Conservation (phyloP, 1,140 invertebrate genomes). For the Diuraphis noxia region DNA sequence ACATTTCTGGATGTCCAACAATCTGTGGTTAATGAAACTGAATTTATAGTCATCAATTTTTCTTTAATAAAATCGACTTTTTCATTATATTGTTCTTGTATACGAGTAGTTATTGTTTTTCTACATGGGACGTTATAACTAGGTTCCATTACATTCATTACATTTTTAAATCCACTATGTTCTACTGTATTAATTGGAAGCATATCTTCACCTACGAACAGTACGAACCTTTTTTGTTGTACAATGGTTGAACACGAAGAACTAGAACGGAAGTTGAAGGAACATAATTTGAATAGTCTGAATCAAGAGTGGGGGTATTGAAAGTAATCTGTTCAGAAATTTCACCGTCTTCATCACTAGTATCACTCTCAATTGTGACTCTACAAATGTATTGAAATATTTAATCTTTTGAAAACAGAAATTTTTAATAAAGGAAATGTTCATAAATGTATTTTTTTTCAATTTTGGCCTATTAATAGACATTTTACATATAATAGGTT, state of each 20-base stretch:
- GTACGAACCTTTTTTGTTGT: not conserved
- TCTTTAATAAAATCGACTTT: constrained; percentile 20
- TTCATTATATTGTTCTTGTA: constrained; percentile 17
- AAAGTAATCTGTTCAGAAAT: not conserved
- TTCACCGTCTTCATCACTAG: not conserved
- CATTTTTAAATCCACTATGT: constrained; percentile 19
- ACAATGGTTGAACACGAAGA: not conserved
- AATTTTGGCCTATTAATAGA: not conserved
- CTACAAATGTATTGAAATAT: not conserved
- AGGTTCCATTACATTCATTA: constrained; percentile 19
- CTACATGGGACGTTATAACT: not conserved
- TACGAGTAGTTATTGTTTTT: constrained; percentile 20
- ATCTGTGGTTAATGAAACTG: constrained; percentile 25
- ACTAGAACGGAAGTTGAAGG: not conserved
- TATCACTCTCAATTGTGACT: not conserved
- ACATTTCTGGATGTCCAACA: constrained; percentile 27
- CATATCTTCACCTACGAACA: not conserved
- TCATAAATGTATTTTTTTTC: not conserved
- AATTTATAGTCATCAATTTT: constrained; percentile 1
- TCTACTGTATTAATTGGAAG: constrained; percentile 14
- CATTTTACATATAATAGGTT: not conserved
- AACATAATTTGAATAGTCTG: not conserved
- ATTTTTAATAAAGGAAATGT: not conserved
- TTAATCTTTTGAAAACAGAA: not conserved
- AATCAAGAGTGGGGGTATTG: not conserved